Evolutionary conservation across 2,797 vertebrate species (phyloP), one percentile per base, ranked within the genome.

Genomic region (Pipistrellus nathusii): DNA sequence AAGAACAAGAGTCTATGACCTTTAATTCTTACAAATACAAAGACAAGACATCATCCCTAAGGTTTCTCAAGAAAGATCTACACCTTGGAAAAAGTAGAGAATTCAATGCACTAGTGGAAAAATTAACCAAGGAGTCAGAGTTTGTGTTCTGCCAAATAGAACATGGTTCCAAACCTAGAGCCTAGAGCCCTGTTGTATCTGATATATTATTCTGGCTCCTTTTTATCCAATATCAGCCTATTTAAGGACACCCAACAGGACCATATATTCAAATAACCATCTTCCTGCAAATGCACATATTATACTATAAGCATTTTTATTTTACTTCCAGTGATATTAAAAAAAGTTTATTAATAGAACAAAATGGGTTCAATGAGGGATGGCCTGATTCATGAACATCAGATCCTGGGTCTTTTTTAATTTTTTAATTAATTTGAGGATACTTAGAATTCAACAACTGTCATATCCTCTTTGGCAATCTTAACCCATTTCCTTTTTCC

Each of bases 71-170:
- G 71, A 92, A 97, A 95, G 66, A 93, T 66, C 8, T 32, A 90
- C 27, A 88, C 32, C 8, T 94, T 94, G 76, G 53, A 86, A 11
- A 8, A 83, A 57, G 21, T 14, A 86, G 10, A 92, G n/a, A 94
- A 87, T 94, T 77, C 87, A 96, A 69, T 69, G 46, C 73, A 91
- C 80, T 94, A 72, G 32, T 23, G 0, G 51, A 87, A 94, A 94
- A 76, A 84, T 73, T 25, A 93, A 95, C 94, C 51, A 35, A 25
- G 71, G 55, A 93, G 30, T 91, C 88, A 83, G 62, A 32, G 25
- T 86, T 80, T 95, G 46, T 88, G 59, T 95, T 94, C 87, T 95
- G 88, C 88, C 94, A 95, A 93, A 80, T 21, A 76, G 71, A 84
- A 69, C 32, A 57, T 38, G 64, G 30, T 88, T 93, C 76, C 55